These are phyloP conservation scores for Mimas tiliae DNA, from an alignment of 2,888 invertebrate genomes.

Conservation along the genomic window DNA sequence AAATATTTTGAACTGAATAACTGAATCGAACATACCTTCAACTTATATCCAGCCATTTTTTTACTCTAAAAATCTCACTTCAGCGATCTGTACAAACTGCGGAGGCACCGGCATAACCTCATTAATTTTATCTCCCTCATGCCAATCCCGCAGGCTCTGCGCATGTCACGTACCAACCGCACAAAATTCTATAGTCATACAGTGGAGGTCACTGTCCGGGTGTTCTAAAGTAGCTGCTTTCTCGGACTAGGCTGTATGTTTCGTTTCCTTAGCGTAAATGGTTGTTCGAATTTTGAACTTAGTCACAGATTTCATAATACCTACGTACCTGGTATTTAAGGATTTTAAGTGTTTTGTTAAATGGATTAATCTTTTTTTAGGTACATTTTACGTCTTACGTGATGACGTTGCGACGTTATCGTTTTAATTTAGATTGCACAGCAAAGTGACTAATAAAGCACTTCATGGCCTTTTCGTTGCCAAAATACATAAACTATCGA, in stretches of 20 bases:
- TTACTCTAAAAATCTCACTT: neutral
- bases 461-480: neutral
- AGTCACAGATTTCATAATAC: neutral
- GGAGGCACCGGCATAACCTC: neutral
- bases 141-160: conserved; percentile 54
- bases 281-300: neutral
- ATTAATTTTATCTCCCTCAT: conserved; percentile 30
- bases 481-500: neutral
- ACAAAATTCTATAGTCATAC: conserved; percentile 38
- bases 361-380: no score
- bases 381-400: no score
- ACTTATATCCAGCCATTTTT: no score
- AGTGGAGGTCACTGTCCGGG: conserved; percentile 52
- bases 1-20: no score
- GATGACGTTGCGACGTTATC: no score
- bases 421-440: neutral
- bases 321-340: no score
- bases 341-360: no score
- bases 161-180: conserved; percentile 64
- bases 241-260: conserved; percentile 11
- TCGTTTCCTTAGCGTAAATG: neutral
- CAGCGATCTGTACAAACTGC: neutral
- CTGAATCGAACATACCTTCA: neutral
- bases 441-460: neutral
- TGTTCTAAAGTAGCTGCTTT: conserved; percentile 37